Conservation (phyloP, 2,888 invertebrate species). For the Octonoba sinensis region DNA sequence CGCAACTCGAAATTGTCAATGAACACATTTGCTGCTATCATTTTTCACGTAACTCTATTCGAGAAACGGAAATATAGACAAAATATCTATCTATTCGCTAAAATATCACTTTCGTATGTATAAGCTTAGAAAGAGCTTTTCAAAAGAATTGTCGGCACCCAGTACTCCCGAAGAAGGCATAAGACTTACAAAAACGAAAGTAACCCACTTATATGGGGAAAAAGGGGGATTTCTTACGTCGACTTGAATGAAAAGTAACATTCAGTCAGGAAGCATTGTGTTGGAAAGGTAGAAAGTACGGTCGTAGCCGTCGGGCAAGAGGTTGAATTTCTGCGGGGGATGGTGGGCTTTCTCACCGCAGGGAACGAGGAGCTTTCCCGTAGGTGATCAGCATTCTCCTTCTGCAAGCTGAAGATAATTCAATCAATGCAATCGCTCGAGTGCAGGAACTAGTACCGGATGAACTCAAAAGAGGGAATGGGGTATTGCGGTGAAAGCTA, state of each 20-base stretch:
- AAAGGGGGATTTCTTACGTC: constrained; percentile 29
- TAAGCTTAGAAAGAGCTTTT: too few species aligned
- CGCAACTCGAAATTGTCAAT: too few species aligned
- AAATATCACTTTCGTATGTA: too few species aligned
- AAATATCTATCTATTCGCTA: too few species aligned
- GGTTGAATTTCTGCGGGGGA: constrained; percentile 34
- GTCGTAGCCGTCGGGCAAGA: constrained; percentile 31
- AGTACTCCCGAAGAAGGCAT: too few species aligned
- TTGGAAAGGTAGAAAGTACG: constrained; percentile 36
- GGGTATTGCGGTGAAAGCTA: not conserved
- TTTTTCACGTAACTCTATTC: too few species aligned
- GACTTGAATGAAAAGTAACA: constrained; percentile 48
- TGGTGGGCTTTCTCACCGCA: constrained; percentile 39
- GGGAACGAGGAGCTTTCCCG: constrained; percentile 36
- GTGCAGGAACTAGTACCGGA: constrained; percentile 25
- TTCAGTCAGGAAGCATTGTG: constrained; percentile 23
- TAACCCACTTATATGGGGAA: constrained; percentile 29
- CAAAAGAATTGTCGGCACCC: too few species aligned
- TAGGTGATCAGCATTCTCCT: constrained; percentile 14
- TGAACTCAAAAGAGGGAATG: not conserved
- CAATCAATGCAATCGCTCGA: constrained; percentile 60
- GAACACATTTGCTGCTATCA: too few species aligned
- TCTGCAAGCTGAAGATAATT: constrained; percentile 49
- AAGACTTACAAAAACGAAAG: not conserved
- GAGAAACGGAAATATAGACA: too few species aligned